phyloP scores from a whole-genome alignment of 2,797 vertebrate genomes.

The Pseudochirops corinnae region DNA sequence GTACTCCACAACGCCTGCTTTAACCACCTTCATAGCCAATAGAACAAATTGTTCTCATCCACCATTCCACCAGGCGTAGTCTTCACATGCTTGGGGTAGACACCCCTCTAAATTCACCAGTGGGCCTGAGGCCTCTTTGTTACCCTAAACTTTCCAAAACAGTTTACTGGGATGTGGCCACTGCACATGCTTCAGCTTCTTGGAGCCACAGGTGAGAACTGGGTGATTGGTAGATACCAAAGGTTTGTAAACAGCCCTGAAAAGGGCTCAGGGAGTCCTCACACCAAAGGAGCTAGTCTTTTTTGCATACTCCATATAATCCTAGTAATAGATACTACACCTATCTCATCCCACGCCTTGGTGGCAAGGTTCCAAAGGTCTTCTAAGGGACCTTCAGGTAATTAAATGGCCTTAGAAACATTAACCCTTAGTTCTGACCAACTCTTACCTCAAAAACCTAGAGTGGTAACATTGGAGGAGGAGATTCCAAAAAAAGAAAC shows the following conservation, averaged over 20 bases:
- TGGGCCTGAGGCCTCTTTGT: neutral
- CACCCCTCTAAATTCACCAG: neutral
- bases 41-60: neutral
- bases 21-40: neutral
- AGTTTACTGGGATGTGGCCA: neutral
- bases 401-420: neutral
- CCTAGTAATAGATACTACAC: neutral
- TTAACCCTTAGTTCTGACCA: neutral
- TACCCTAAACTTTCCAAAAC: neutral
- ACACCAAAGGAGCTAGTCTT: neutral
- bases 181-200: neutral
- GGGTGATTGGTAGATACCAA: neutral
- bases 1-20: neutral
- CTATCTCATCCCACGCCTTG: neutral
- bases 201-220: neutral
- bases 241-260: neutral
- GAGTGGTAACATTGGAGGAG: neutral
- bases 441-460: neutral
- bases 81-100: too few species aligned
- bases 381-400: neutral
- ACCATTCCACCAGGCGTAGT: too few species aligned
- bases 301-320: neutral
- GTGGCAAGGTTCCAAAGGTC: neutral
- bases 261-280: neutral
- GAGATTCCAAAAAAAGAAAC: neutral